Evolutionary conservation across 2,888 invertebrate species (phyloP), one percentile per base, ranked within the genome.

Genomic region (Schizaphis graminum): DNA sequence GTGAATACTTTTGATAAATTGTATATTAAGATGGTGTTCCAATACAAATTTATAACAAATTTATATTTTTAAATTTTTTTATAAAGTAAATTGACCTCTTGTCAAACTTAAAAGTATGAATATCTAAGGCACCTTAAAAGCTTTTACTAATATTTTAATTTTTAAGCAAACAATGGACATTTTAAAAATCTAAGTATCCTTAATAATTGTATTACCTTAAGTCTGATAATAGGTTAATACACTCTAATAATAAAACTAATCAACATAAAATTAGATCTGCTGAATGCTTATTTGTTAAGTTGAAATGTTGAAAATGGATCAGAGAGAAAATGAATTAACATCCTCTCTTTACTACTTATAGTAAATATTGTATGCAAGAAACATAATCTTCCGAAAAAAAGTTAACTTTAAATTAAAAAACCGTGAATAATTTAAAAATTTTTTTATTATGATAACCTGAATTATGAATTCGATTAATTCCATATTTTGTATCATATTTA

Each of bases 371-470:
- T 44, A 57, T 28, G 41, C 26, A 26, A 47, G 13, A 44, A n/a
- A 61, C 21, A 49, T 1, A n/a, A 11, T 67, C 35, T 67, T 49
- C 24, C 8, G 3, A n/a, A 67, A 28, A 67, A 67, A 1, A 61
- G 10, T 57, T 28, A 41, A 61, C 5, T 47, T 47, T 24, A 67
- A 21, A 61, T 61, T 13, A 47, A 13, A 89, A 90, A 47, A 90
- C 47, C 35, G 67, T 56, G n/a, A 61, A 26, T 91, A 61, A 91
- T n/a, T 91, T 44, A 56, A 84, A 77, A 44, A 84, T 11, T 0
- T 85, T 53, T 56, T 85, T 91, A 91, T 85, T 91, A 67, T 16
- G 57, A 47, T 47, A 47, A 57, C 57, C 57, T 13, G 86, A 56
- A 10, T 86, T 57, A 44, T n/a, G 28, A 41, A 56, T 67, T 49